phyloP scores from a whole-genome alignment of 2,113 vertebrate genomes.

The Mesembrinibis cayennensis region DNA sequence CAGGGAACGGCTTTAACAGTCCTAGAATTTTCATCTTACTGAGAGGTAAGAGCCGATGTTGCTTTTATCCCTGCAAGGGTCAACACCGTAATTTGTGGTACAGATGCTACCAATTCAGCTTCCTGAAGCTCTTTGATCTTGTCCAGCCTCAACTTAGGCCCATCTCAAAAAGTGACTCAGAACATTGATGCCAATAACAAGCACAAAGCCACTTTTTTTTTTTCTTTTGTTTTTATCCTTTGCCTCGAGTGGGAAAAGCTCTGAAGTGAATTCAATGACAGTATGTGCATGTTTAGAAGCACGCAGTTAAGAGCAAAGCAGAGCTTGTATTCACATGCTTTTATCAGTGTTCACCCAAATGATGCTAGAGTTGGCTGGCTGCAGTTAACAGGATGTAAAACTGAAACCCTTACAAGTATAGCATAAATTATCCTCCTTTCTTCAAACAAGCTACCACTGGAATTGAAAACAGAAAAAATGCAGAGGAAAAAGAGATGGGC shows the following conservation, averaged over 20 bases:
- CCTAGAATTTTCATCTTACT: background rate
- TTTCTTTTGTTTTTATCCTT: background rate
- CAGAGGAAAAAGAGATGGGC: background rate
- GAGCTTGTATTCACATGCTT: background rate
- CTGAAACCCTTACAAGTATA: background rate
- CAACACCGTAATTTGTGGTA: background rate
- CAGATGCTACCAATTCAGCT: background rate
- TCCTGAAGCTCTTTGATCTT: background rate
- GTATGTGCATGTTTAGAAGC: background rate
- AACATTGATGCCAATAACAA: background rate
- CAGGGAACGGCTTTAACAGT: background rate
- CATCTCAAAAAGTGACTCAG: background rate
- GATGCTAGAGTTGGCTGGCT: background rate
- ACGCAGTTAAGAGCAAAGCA: background rate
- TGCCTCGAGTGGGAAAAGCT: background rate
- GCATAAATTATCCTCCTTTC: background rate
- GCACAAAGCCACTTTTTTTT: background rate
- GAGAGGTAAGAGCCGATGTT: accelerated
- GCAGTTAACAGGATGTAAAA: background rate
- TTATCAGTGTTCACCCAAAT: background rate
- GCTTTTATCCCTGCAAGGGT: background rate
- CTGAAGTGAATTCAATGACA: background rate
- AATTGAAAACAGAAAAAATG: background rate
- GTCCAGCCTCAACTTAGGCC: background rate
- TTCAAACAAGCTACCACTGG: background rate